Evolutionary conservation across 2,888 invertebrate species (phyloP).

Genomic region (Didymodactylos carnosus): DNA sequence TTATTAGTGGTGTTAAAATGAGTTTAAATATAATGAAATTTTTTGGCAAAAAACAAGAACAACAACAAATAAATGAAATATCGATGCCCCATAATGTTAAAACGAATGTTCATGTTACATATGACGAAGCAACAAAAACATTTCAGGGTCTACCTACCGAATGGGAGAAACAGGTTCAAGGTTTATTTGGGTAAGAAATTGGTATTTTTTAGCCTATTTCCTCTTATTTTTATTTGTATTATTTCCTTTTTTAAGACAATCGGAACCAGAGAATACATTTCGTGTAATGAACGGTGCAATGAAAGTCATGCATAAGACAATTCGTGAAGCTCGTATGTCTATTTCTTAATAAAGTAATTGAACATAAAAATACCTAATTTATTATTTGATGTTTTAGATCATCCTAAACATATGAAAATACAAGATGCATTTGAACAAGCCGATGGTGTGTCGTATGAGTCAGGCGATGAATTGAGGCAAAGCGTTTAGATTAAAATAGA

Average conservation of each 20-base stretch:
- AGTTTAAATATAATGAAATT: too few species aligned
- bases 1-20: not conserved
- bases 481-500: too few species aligned
- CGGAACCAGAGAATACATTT: not conserved
- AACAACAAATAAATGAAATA: not conserved
- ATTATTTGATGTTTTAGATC: not conserved
- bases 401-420: not conserved
- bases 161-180: not conserved
- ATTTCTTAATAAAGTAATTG: not conserved
- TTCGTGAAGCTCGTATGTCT: not conserved
- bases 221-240: not conserved
- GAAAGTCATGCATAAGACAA: not conserved
- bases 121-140: conserved; percentile 4
- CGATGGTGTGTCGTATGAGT: not conserved
- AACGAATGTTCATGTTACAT: conserved; percentile 9
- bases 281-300: not conserved
- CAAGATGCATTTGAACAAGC: not conserved
- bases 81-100: conserved; percentile 6
- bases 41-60: too few species aligned
- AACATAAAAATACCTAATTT: not conserved
- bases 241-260: not conserved
- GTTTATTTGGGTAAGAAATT: not conserved
- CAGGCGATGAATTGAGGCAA: not conserved
- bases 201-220: not conserved
- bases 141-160: conserved; percentile 8